These are phyloP conservation scores for Caenorhabditis sinica DNA, from an alignment of 2,888 invertebrate genomes.

Conservation along the genomic window DNA sequence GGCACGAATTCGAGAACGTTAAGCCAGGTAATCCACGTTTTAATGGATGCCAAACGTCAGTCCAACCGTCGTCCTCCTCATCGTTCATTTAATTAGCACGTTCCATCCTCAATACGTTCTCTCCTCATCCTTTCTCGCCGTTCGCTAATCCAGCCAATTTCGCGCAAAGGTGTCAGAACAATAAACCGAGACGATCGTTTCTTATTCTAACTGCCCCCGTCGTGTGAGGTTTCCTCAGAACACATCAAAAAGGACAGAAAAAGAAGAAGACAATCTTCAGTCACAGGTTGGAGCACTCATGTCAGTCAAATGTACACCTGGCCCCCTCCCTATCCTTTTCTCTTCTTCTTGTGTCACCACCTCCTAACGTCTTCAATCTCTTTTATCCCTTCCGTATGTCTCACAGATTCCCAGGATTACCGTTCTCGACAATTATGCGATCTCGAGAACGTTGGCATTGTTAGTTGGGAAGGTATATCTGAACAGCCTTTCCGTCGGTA, in stretches of 20 bases:
- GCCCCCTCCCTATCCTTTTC: background rate
- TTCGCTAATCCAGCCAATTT: conserved; percentile 59
- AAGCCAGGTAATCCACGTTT: conserved; percentile 62
- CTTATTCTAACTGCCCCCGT: conserved; percentile 1
- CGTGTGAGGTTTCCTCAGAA: background rate
- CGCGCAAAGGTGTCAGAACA: conserved; percentile 58
- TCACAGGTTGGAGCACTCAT: conserved; percentile 51
- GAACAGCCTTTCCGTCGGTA: conserved; percentile 46
- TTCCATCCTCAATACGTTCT: conserved; percentile 54
- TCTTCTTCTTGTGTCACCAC: conserved; percentile 19
- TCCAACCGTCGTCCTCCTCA: conserved; percentile 19
- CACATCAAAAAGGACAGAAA: background rate
- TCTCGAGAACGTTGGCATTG: conserved; percentile 56
- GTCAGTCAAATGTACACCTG: conserved; percentile 62
- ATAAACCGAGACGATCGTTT: conserved; percentile 41
- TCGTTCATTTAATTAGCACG: conserved; percentile 65
- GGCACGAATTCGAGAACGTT: conserved; percentile 57
- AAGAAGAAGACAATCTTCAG: conserved; percentile 3
- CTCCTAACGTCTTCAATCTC: conserved; percentile 59
- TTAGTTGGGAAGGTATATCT: conserved; percentile 42
- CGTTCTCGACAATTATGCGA: conserved; percentile 59
- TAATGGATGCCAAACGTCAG: conserved; percentile 34
- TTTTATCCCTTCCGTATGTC: conserved; percentile 64
- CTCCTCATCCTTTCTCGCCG: background rate
- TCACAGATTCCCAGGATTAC: conserved; percentile 64